phyloP scores from a whole-genome alignment of 2,113 vertebrate species.

The Geococcyx californianus region DNA sequence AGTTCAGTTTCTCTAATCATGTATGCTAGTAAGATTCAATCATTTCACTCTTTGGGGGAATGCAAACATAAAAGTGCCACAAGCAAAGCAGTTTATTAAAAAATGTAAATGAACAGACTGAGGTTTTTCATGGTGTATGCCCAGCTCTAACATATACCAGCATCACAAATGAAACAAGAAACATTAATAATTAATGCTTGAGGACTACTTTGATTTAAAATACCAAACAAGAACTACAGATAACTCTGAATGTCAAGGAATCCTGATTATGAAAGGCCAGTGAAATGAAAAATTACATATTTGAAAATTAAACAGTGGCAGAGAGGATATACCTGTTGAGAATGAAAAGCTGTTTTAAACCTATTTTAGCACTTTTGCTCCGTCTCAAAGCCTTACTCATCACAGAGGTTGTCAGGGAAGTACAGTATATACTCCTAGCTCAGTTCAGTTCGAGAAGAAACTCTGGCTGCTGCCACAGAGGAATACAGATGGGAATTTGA shows the following conservation, averaged over 20 bases:
- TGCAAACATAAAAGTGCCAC: not conserved
- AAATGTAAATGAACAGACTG: constrained; percentile 8
- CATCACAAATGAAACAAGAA: constrained; percentile 10
- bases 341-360: not conserved
- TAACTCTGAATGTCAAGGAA: not conserved
- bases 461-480: not conserved
- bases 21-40: not conserved
- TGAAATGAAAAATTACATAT: not conserved
- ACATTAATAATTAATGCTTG: not conserved
- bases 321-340: not conserved
- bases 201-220: not conserved
- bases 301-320: not conserved
- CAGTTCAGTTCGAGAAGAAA: not conserved
- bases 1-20: not conserved
- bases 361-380: not conserved
- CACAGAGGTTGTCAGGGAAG: not conserved
- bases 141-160: constrained; percentile 11
- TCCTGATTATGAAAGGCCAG: not conserved
- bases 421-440: not conserved
- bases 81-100: constrained; percentile 33
- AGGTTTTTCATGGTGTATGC: not conserved
- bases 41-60: not conserved
- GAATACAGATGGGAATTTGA: not conserved
- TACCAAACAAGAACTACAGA: not conserved
- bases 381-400: not conserved